A percentile compares a stretch with the other conserved stretches of the same genome.
Evolutionary conservation across 2,113 vertebrate species (phyloP).

Genomic region (Epinephelus moara): DNA sequence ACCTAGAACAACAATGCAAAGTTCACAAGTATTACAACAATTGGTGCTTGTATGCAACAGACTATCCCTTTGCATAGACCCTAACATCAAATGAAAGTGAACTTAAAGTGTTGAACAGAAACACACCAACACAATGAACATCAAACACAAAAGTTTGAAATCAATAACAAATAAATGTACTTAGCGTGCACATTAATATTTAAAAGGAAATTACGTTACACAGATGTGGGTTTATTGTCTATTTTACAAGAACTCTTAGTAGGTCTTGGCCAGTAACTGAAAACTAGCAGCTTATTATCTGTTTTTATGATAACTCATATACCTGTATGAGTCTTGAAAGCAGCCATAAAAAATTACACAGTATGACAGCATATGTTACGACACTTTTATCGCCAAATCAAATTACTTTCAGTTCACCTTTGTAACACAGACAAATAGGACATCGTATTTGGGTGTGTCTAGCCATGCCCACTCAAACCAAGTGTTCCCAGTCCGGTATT

Average conservation of each 20-base stretch:
- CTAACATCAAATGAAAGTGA: background rate
- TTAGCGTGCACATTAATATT: slow-evolving; percentile 12
- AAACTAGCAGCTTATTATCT: background rate
- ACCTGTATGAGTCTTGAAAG: background rate
- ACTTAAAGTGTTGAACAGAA: background rate
- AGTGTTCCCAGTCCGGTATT: slow-evolving; percentile 55
- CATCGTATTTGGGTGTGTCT: slow-evolving; percentile 22
- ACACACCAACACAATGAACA: background rate
- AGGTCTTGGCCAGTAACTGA: slow-evolving; percentile 1
- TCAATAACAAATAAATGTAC: background rate
- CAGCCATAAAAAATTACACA: slow-evolving; percentile 21
- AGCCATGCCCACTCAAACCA: slow-evolving; percentile 23
- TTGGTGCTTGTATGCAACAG: background rate
- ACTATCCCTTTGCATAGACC: background rate
- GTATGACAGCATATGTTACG: background rate
- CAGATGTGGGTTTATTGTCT: slow-evolving; percentile 7
- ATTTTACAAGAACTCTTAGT: slow-evolving; percentile 14
- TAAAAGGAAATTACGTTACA: background rate
- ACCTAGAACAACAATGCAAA: background rate
- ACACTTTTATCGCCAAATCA: slow-evolving; percentile 10
- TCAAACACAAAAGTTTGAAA: background rate
- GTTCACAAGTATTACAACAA: background rate
- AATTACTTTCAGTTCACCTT: slow-evolving; percentile 20
- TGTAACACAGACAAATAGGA: slow-evolving; percentile 14
- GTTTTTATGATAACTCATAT: slow-evolving; percentile 17